Conservation (phyloP, 2,797 vertebrate species). For the Allobates femoralis region DNA sequence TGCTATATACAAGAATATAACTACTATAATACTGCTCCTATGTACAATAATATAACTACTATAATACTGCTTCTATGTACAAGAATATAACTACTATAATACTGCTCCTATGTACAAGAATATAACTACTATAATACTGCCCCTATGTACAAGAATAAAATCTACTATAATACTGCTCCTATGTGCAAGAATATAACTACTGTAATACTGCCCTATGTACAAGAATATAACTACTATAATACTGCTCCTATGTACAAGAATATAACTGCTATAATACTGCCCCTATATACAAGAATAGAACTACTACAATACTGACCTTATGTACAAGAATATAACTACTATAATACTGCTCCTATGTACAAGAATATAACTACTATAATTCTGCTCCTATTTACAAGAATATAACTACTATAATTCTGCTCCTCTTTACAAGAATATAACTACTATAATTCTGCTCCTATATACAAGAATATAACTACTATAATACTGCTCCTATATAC, state of each 20-base stretch:
- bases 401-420: too few relatives aligned
- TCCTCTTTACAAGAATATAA: too few relatives aligned
- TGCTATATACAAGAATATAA: background rate
- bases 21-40: background rate
- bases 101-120: background rate
- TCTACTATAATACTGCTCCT: background rate
- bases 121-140: background rate
- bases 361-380: too few relatives aligned
- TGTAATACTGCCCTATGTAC: background rate
- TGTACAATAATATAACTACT: background rate
- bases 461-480: background rate
- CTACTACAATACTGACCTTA: too few relatives aligned
- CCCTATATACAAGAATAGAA: too few relatives aligned
- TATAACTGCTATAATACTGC: too few relatives aligned
- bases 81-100: background rate
- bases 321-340: too few relatives aligned
- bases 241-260: too few relatives aligned
- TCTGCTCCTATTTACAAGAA: too few relatives aligned
- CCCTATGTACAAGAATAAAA: background rate
- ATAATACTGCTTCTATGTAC: background rate
- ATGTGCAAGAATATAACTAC: background rate
- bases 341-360: too few relatives aligned
- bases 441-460: background rate
- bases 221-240: too few relatives aligned
- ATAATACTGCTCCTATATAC: background rate